Percentiles rank a stretch among this genome's conserved stretches.
Conservation (phyloP, 2,113 vertebrate species). For the Parus major region DNA sequence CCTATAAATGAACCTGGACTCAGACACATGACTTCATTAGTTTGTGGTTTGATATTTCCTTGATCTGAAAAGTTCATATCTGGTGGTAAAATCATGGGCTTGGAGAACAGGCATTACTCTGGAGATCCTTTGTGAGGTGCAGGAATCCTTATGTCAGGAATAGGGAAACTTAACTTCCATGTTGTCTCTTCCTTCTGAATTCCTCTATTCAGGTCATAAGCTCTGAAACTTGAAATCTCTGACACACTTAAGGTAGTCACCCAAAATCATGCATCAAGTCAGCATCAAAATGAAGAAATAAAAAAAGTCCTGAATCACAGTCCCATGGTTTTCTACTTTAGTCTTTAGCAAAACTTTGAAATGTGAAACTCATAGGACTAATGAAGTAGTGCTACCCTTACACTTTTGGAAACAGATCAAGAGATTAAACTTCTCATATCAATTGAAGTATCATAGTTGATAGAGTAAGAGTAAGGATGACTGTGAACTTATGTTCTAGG, state of each 20-base stretch:
- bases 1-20: background rate
- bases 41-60: background rate
- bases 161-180: background rate
- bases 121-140: background rate
- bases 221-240: background rate
- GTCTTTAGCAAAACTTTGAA: background rate
- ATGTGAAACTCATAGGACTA: background rate
- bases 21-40: background rate
- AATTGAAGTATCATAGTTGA: background rate
- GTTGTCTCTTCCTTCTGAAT: background rate
- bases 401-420: background rate
- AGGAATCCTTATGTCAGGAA: background rate
- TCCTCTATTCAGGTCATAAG: background rate
- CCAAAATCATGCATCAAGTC: background rate
- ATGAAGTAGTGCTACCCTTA: background rate
- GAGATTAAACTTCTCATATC: background rate
- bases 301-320: background rate
- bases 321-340: background rate
- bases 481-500: background rate
- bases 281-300: background rate
- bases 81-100: background rate
- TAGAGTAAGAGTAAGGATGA: background rate
- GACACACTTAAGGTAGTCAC: background rate
- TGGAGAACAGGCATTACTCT: background rate
- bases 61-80: background rate